Conservation (phyloP, 2,888 invertebrate species). For the Didymodactylos carnosus region DNA sequence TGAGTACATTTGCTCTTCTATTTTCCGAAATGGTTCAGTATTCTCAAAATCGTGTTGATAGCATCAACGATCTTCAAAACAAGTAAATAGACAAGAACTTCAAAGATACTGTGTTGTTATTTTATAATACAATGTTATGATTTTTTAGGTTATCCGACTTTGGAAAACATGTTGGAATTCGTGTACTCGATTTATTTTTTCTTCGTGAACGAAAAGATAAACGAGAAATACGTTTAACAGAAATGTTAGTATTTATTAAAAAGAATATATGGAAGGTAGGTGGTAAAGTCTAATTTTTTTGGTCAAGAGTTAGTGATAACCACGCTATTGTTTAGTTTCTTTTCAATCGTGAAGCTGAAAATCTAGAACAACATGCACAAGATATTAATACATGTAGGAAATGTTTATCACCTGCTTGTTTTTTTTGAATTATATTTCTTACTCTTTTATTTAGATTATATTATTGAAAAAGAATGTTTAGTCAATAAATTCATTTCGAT, state of each 20-base stretch:
- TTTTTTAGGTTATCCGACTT: background rate
- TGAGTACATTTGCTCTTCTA: conserved; percentile 74
- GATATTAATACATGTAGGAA: background rate
- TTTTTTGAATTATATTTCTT: background rate
- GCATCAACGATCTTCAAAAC: conserved; percentile 76
- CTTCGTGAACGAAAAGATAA: conserved; percentile 78
- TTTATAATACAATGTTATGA: no score
- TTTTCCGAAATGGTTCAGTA: conserved; percentile 97
- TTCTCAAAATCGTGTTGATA: conserved; percentile 67
- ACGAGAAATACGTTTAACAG: conserved; percentile 76
- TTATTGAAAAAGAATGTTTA: conserved; percentile 89
- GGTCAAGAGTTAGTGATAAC: background rate
- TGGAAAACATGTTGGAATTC: conserved; percentile 65
- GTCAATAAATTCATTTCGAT: conserved; percentile 92
- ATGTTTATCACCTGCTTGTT: no score
- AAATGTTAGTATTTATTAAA: conserved; percentile 81
- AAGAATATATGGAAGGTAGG: conserved; percentile 81
- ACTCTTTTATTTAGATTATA: conserved; percentile 46
- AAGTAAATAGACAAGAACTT: conserved; percentile 40
- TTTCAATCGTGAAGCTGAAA: conserved; percentile 63
- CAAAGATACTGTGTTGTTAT: no score
- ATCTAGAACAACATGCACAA: conserved; percentile 53
- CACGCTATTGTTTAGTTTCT: background rate
- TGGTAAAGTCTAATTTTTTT: background rate
- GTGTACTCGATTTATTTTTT: conserved; percentile 76